A percentile compares a stretch with the other conserved stretches of the same genome.
phyloP scores from a whole-genome alignment of 2,797 vertebrate species.

The Halcyon chelicuti region DNA sequence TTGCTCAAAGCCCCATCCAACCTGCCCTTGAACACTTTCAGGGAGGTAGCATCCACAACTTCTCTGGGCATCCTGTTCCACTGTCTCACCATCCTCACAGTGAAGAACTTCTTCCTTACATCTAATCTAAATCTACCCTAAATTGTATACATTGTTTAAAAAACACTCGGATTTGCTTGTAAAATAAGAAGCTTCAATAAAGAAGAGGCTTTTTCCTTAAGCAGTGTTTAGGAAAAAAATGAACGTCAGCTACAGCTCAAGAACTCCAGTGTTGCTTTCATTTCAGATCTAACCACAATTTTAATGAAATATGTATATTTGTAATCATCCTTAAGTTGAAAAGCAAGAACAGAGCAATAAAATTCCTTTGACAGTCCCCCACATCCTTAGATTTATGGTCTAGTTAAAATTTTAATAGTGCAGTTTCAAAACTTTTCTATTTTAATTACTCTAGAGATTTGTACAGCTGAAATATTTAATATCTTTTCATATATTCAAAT shows the following conservation, averaged over 20 bases:
- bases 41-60: not conserved
- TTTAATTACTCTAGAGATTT: conserved; percentile 71
- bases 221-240: conserved; percentile 25
- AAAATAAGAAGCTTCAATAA: conserved; percentile 46
- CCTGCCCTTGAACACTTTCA: not conserved
- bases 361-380: conserved; percentile 63
- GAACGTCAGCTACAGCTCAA: conserved; percentile 18
- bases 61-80: not conserved
- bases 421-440: conserved; percentile 70
- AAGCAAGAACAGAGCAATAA: conserved; percentile 69
- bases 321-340: conserved; percentile 63
- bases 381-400: conserved; percentile 76
- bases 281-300: conserved; percentile 38
- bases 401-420: conserved; percentile 79
- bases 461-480: conserved; percentile 68
- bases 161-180: conserved; percentile 36
- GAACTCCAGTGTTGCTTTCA: not conserved
- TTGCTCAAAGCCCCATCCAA: not conserved
- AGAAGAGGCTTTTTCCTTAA: conserved; percentile 8
- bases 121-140: not conserved
- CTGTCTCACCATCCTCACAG: not conserved
- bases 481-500: conserved; percentile 71
- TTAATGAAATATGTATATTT: conserved; percentile 63
- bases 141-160: conserved; percentile 4
- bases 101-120: no score